Conservation (phyloP, 1,140 invertebrate genomes). For the Drosophila pruinosa region DNA sequence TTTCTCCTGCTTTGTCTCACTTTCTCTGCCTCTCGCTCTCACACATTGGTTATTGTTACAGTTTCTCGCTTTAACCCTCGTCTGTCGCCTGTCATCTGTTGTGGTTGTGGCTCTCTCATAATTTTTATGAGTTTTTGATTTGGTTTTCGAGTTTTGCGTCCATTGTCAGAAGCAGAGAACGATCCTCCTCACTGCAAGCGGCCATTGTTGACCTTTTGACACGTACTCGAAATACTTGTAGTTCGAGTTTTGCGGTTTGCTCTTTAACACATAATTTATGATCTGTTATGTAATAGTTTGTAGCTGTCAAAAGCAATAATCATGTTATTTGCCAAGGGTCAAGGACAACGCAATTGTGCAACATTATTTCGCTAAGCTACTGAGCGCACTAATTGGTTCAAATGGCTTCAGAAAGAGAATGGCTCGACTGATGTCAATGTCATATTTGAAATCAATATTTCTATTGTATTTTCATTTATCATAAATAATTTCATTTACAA, state of each 20-base stretch:
- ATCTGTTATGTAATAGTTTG: conserved; percentile 57
- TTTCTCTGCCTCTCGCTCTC: neutral
- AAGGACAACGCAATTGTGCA: conserved; percentile 53
- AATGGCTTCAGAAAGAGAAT: neutral
- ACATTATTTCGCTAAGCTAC: conserved; percentile 37
- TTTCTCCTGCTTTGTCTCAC: conserved; percentile 14
- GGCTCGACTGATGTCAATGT: neutral
- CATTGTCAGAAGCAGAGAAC: conserved; percentile 37
- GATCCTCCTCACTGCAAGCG: conserved; percentile 46
- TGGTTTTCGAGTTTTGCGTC: conserved; percentile 51
- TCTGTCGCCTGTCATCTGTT: conserved; percentile 42
- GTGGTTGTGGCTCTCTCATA: conserved; percentile 68
- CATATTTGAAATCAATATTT: too few species aligned
- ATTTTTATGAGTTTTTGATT: conserved; percentile 80
- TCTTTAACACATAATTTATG: conserved; percentile 53
- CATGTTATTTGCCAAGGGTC: conserved; percentile 13
- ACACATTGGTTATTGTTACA: conserved; percentile 3
- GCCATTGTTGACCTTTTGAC: conserved; percentile 70
- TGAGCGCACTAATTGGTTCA: conserved; percentile 16
- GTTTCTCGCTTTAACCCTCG: conserved; percentile 56
- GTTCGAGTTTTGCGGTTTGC: conserved; percentile 30
- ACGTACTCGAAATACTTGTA: conserved; percentile 35
- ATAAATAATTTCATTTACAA: too few species aligned
- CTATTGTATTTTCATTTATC: too few species aligned
- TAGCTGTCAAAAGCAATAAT: conserved; percentile 10